A percentile compares a stretch with the other conserved stretches of the same genome.
phyloP scores from a whole-genome alignment of 2,113 vertebrate genomes.

The Gavia stellata region DNA sequence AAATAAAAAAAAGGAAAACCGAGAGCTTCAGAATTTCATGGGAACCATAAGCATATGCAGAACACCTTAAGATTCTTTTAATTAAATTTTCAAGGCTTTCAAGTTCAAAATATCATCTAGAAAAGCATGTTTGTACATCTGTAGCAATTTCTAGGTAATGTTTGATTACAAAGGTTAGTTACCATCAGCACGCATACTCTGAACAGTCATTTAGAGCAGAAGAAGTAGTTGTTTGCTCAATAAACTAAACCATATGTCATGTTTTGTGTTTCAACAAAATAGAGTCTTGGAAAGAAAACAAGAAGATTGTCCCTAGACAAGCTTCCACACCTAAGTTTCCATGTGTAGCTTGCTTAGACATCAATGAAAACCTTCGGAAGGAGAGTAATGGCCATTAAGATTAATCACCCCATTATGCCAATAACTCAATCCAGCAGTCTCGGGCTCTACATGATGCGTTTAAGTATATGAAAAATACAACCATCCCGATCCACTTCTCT shows the following conservation, averaged over 20 bases:
- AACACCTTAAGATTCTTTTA: not conserved
- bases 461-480: not conserved
- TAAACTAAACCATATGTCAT: not conserved
- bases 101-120: not conserved
- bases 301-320: not conserved
- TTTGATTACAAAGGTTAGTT: slow-evolving; percentile 23
- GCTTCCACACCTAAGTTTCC: not conserved
- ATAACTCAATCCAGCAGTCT: not conserved
- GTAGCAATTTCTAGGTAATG: not conserved
- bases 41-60: not conserved
- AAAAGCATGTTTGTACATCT: not conserved
- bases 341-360: not conserved
- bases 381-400: not conserved
- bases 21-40: not conserved
- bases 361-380: not conserved
- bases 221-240: slow-evolving; percentile 1
- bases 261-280: not conserved
- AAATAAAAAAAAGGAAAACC: not conserved
- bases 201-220: not conserved
- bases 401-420: not conserved
- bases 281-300: not conserved
- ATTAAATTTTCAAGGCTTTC: not conserved
- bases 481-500: not conserved
- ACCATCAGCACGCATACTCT: not conserved
- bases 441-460: not conserved